Evolutionary conservation across 2,888 invertebrate species (phyloP).

Genomic region (Acanthosoma haemorrhoidale): DNA sequence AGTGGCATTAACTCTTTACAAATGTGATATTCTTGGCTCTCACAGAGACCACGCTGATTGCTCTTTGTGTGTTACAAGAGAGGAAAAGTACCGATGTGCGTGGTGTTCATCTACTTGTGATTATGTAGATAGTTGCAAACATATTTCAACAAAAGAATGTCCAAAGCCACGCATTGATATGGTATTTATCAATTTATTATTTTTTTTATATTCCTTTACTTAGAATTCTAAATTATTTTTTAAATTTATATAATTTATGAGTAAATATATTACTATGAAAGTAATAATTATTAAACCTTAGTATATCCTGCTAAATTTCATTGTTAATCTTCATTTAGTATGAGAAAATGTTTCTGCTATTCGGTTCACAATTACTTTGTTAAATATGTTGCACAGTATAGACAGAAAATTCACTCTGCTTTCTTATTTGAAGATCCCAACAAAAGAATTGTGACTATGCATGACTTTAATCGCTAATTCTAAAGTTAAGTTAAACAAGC

Average conservation of each 20-base stretch:
- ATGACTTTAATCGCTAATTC: no score
- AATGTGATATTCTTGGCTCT: constrained; percentile 91
- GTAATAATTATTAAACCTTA: not conserved
- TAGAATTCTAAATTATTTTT: not conserved
- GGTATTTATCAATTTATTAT: constrained; percentile 47
- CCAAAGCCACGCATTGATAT: constrained; percentile 88
- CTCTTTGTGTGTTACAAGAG: constrained; percentile 89
- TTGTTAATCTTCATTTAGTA: no score
- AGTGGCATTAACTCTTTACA: constrained; percentile 84
- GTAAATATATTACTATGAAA: not conserved
- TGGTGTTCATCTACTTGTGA: constrained; percentile 92
- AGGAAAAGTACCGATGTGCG: constrained; percentile 84
- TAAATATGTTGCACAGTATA: no score
- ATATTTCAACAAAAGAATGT: constrained; percentile 75
- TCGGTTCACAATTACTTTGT: no score
- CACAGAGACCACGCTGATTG: constrained; percentile 93
- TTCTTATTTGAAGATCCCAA: no score
- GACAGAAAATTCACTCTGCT: no score
- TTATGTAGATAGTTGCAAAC: constrained; percentile 76
- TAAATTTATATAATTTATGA: not conserved
- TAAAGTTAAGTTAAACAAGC: no score
- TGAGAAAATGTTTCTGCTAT: no score
- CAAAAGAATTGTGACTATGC: no score
- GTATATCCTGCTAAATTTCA: no score
- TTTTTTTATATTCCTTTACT: not conserved